phyloP scores from a whole-genome alignment of 2,797 vertebrate species.

The Neopelma chrysocephalum region DNA sequence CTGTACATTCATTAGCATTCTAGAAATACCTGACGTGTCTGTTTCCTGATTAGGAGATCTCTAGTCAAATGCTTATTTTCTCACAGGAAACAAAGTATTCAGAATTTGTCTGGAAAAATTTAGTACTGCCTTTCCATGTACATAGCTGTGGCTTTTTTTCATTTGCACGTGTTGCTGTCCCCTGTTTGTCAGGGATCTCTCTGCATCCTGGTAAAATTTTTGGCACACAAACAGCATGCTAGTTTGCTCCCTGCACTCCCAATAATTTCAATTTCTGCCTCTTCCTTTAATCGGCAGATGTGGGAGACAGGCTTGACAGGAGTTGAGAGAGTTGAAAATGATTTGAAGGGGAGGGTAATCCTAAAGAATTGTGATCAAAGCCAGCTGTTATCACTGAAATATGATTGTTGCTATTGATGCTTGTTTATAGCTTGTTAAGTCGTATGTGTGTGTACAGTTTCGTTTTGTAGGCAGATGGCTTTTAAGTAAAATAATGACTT shows the following conservation, averaged over 20 bases:
- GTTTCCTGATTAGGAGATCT: slow-evolving; percentile 46
- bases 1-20: slow-evolving; percentile 46
- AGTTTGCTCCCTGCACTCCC: neutral
- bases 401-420: neutral
- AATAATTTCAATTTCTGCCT: neutral
- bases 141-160: neutral
- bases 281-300: neutral
- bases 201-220: neutral
- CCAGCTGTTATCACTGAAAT: neutral
- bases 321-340: neutral
- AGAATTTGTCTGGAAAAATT: slow-evolving; percentile 37
- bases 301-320: neutral
- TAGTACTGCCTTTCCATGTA: neutral
- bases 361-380: neutral
- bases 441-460: neutral
- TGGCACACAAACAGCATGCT: neutral
- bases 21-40: slow-evolving; percentile 45
- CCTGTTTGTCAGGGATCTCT: neutral
- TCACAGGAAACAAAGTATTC: slow-evolving; percentile 29
- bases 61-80: slow-evolving; percentile 23
- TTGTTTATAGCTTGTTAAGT: slow-evolving; percentile 21
- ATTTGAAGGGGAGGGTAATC: neutral
- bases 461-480: slow-evolving; percentile 20
- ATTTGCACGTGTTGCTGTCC: neutral
- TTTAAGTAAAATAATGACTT: slow-evolving; percentile 1